A percentile compares a stretch with the other conserved stretches of the same genome.
phyloP scores from a whole-genome alignment of 2,113 vertebrate species.

The Anguilla japonica region DNA sequence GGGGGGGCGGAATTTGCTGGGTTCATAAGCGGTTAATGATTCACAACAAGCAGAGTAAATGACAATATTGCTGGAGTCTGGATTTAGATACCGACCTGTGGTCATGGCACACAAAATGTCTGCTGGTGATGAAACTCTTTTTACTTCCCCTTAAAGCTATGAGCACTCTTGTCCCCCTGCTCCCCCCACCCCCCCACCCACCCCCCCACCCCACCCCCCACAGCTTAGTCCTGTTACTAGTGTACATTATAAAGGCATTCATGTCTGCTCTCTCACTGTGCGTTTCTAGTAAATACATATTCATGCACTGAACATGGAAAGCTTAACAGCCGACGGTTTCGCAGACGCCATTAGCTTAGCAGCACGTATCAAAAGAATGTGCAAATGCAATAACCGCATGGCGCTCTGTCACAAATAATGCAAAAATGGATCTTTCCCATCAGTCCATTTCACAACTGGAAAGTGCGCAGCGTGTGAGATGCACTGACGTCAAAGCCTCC shows the following conservation, averaged over 20 bases:
- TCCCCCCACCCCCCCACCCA: not conserved
- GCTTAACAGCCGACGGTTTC: not conserved
- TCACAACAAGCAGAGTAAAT: not conserved
- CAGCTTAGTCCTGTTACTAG: not conserved
- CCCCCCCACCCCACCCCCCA: not conserved
- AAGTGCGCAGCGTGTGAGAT: not conserved
- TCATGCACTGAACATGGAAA: not conserved
- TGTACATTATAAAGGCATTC: not conserved
- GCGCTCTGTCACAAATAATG: not conserved
- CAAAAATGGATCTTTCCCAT: not conserved
- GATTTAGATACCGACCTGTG: not conserved
- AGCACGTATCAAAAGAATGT: not conserved
- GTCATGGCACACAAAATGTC: not conserved
- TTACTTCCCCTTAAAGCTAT: not conserved
- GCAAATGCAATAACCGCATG: not conserved
- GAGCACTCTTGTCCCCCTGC: not conserved
- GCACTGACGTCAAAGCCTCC: not conserved
- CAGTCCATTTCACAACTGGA: not conserved
- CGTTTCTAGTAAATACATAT: not conserved
- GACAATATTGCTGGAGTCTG: not conserved
- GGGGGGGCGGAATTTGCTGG: not conserved
- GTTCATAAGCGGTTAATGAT: not conserved
- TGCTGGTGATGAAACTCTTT: not conserved
- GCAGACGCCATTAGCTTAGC: not conserved
- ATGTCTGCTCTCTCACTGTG: not conserved